These are phyloP conservation scores for Caenorhabditis macrosperma DNA, from an alignment of 2,888 invertebrate genomes.

Conservation along the genomic window DNA sequence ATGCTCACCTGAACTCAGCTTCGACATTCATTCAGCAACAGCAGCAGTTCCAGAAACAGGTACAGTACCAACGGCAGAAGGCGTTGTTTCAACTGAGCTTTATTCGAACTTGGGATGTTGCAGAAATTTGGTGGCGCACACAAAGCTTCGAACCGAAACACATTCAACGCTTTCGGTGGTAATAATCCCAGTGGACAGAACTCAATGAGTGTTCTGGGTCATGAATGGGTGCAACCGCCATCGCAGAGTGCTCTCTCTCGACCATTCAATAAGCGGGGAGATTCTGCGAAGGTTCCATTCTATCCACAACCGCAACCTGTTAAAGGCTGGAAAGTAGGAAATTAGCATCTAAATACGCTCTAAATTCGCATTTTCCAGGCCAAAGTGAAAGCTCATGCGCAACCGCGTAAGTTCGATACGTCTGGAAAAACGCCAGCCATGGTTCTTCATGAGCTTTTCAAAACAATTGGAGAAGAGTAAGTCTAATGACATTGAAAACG, in stretches of 20 bases:
- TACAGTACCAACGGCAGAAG: background rate
- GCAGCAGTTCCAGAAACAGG: constrained; percentile 12
- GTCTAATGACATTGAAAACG: too few species aligned
- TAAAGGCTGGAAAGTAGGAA: background rate
- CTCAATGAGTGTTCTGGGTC: background rate
- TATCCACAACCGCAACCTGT: background rate
- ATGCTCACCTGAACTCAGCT: background rate
- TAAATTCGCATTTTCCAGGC: background rate
- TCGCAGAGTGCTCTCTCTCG: background rate
- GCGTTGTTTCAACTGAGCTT: background rate
- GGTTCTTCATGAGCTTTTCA: constrained; percentile 64
- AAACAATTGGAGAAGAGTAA: constrained; percentile 55
- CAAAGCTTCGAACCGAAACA: background rate
- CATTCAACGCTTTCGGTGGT: constrained; percentile 2
- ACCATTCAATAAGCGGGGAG: background rate
- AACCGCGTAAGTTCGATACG: constrained; percentile 21
- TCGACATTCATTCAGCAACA: constrained; percentile 6
- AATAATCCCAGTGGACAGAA: background rate
- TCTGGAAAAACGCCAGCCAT: constrained; percentile 63
- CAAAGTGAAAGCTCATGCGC: background rate
- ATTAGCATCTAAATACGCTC: too few species aligned
- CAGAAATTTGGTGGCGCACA: constrained; percentile 7
- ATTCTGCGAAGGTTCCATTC: background rate
- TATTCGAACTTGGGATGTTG: background rate
- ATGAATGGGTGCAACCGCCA: constrained; percentile 7